Evolutionary conservation across 2,113 vertebrate species (phyloP).

Genomic region (Cavia porcellus): DNA sequence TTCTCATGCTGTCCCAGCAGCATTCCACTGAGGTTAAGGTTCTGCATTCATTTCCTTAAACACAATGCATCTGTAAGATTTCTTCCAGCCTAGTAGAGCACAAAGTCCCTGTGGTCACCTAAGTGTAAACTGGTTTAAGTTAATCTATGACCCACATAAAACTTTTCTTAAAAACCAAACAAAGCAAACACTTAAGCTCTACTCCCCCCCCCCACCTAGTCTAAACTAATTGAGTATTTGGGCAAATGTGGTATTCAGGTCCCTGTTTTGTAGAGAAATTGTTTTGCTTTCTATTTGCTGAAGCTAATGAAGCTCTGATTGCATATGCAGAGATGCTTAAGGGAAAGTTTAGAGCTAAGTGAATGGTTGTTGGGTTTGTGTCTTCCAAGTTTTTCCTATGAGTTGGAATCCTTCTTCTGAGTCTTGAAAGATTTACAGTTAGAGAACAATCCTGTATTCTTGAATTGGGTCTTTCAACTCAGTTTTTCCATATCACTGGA

Average conservation of each 20-base stretch:
- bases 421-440: background rate
- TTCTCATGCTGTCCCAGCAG: too few species aligned
- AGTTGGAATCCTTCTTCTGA: background rate
- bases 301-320: background rate
- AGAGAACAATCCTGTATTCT: background rate
- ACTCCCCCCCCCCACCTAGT: too few species aligned
- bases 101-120: too few species aligned
- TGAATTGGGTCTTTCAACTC: background rate
- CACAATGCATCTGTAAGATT: too few species aligned
- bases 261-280: background rate
- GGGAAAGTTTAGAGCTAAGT: background rate
- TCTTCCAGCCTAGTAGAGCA: too few species aligned
- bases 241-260: background rate
- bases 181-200: background rate
- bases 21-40: too few species aligned
- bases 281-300: background rate
- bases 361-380: background rate
- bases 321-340: background rate
- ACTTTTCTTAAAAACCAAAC: constrained; percentile 30
- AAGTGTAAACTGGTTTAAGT: too few species aligned
- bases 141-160: too few species aligned
- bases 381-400: background rate
- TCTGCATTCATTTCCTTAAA: too few species aligned
- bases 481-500: background rate
- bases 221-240: background rate